Base-by-base conservation (phyloP, 2,888 invertebrate genomes). In the Lasioglossum pauxillum region DNA sequence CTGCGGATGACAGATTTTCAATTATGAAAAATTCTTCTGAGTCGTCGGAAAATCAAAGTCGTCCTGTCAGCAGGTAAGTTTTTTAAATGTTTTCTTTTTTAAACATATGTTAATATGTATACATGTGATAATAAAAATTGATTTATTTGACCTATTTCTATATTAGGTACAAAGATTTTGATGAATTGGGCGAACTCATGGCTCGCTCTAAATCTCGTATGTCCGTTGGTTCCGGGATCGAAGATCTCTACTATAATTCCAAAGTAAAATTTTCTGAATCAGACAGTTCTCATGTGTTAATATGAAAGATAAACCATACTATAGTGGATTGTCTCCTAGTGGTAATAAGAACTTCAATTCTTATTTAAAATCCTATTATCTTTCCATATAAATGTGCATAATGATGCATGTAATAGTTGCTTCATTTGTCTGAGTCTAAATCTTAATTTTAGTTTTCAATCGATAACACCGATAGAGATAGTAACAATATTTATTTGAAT, bases 91-190 rank as follows among this genome's bases (percentile, higher is more conserved):
- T 57, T 10, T 44, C 12, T 71, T 72, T 31, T 49, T 49, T 46
- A n/a, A 49, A 23, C 19, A 31, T 49, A 14, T 10, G 49, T 44
- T 44, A 71, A 16, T 53, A 23, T 19, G 12, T 5, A 38, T 41
- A 14, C n/a, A n/a, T 71, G n/a, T 71, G 2, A n/a, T n/a, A n/a
- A 71, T 71, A 41, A n/a, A 75, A 38, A 78, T 57, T 8, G 35
- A 76, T 67, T 60, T 23, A 64, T 35, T 41, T 23, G 76, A 38
- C 64, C 69, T 60, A 31, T 74, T 41, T 12, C 14, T 4, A 57
- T 80, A 72, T 74, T 83, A 96, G 96, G 90, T 96, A 96, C 92
- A 95, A 96, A 92, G 96, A 96, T 93, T 93, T 96, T 44, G 96
- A 96, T 89, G 96, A 96, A 73, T 95, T 96, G 77, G 96, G 93